These are phyloP conservation scores for Ctenoplectra terminalis DNA, from an alignment of 1,140 invertebrate species.

Conservation along the genomic window DNA sequence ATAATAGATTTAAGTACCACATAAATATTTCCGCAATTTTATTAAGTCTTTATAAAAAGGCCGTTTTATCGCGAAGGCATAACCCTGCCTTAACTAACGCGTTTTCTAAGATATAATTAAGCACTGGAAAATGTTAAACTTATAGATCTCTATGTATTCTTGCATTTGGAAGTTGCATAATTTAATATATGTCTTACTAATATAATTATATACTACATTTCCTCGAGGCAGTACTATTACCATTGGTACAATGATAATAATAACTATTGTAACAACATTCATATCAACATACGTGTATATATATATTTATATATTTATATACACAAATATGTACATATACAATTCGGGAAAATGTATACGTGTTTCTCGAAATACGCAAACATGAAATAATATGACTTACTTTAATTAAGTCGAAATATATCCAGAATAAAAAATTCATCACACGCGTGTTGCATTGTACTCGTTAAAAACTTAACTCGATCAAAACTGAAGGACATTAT, in stretches of 20 bases:
- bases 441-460: background rate
- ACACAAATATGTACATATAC: constrained; percentile 21
- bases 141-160: constrained; percentile 7
- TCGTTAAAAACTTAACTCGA: background rate
- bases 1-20: constrained; percentile 36
- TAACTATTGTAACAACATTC: constrained; percentile 42
- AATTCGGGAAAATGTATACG: background rate
- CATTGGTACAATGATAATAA: constrained; percentile 37
- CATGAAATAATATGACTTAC: background rate
- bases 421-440: background rate
- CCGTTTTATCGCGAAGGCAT: background rate
- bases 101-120: background rate
- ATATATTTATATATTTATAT: constrained; percentile 26
- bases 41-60: background rate
- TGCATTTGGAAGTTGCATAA: constrained; percentile 42
- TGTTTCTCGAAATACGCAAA: background rate
- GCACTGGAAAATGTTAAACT: constrained; percentile 7
- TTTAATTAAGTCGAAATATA: background rate
- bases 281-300: constrained; percentile 37
- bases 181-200: constrained; percentile 27
- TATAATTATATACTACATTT: constrained; percentile 44
- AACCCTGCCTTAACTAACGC: background rate
- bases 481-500: background rate
- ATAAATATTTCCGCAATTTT: background rate
- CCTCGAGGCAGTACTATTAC: constrained; percentile 52